phyloP scores from a whole-genome alignment of 2,888 invertebrate species.

The Drosophila stalkeri region DNA sequence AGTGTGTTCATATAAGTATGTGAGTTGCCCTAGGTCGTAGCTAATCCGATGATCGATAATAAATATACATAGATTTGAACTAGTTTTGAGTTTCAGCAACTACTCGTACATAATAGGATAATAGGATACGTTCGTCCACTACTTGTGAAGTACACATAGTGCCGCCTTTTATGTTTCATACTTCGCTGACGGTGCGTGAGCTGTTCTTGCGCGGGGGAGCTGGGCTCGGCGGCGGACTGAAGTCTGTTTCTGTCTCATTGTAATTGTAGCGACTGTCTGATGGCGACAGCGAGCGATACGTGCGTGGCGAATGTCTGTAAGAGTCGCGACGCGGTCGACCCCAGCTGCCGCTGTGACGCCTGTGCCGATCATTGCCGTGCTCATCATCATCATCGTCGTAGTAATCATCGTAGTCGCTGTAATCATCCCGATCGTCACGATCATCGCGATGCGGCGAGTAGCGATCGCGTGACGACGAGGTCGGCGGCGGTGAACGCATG shows the following conservation, averaged over 20 bases:
- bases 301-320: constrained; percentile 82
- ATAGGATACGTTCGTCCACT: constrained; percentile 8
- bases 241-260: constrained; percentile 89
- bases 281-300: constrained; percentile 84
- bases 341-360: constrained; percentile 73
- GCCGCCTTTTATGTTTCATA: constrained; percentile 62
- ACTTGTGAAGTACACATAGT: constrained; percentile 41
- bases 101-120: constrained; percentile 42
- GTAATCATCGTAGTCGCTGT: constrained; percentile 77
- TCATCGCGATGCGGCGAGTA: constrained; percentile 67
- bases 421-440: constrained; percentile 68
- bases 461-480: constrained; percentile 56
- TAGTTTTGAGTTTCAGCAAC: constrained; percentile 72
- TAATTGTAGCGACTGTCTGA: constrained; percentile 86
- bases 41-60: constrained; percentile 67
- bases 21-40: constrained; percentile 39
- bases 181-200: constrained; percentile 63
- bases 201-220: constrained; percentile 84
- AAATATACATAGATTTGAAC: constrained; percentile 79
- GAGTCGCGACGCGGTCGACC: constrained; percentile 73
- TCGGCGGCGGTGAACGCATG: constrained; percentile 86
- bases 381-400: constrained; percentile 71
- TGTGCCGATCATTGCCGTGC: constrained; percentile 45
- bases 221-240: constrained; percentile 88
- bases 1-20: constrained; percentile 17